Evolutionary conservation across 1,140 invertebrate genomes (phyloP).

Genomic region (Cyclina sinensis): DNA sequence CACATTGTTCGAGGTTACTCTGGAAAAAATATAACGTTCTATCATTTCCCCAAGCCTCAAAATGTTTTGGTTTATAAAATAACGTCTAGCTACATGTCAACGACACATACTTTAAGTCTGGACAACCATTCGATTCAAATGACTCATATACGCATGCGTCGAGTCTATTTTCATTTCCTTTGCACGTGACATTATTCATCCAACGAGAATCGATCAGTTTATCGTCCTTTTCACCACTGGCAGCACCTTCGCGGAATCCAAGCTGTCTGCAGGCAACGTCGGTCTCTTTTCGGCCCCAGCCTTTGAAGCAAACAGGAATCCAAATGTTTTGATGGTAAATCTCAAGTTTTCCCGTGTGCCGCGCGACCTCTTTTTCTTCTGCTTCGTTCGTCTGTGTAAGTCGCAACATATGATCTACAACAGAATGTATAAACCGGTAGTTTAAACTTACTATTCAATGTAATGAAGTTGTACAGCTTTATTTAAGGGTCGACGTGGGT

Average conservation of each 20-base stretch:
- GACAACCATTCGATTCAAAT: constrained; percentile 48
- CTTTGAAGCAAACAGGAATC: constrained; percentile 96
- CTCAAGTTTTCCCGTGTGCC: constrained; percentile 93
- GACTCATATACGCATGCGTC: constrained; percentile 93
- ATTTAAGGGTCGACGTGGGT: too few species aligned
- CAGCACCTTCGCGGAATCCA: constrained; percentile 69
- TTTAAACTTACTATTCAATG: too few species aligned
- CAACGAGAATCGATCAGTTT: constrained; percentile 88
- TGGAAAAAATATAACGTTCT: too few species aligned
- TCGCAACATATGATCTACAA: constrained; percentile 74
- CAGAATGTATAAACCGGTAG: too few species aligned
- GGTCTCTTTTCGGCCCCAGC: constrained; percentile 95
- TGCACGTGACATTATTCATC: constrained; percentile 96
- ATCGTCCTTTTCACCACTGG: constrained; percentile 36
- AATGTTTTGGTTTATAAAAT: too few species aligned
- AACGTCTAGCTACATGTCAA: constrained; percentile 65
- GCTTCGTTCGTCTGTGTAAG: constrained; percentile 59
- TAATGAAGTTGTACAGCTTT: too few species aligned
- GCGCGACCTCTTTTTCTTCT: constrained; percentile 49
- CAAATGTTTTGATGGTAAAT: constrained; percentile 94
- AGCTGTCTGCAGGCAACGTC: constrained; percentile 91
- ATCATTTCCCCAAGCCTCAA: too few species aligned
- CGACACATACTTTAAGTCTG: constrained; percentile 68
- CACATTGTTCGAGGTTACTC: too few species aligned
- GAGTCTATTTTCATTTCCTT: constrained; percentile 93